Percentiles rank a stretch among this genome's conserved stretches.
phyloP scores from a whole-genome alignment of 2,797 vertebrate species.

The Netta rufina region DNA sequence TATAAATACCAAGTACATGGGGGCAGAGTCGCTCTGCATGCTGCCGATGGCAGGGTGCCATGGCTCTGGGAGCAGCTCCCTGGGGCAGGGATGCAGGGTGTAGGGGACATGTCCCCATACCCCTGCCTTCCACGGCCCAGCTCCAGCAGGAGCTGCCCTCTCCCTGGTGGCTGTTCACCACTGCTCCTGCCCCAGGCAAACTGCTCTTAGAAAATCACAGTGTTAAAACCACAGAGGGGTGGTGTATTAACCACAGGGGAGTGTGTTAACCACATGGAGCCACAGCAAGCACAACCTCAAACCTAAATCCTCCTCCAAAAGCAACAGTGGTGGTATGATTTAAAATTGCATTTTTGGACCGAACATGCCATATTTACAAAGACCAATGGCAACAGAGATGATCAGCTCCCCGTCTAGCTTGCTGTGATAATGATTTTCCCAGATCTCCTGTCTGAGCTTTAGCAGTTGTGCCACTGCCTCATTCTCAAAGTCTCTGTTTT shows the following conservation, averaged over 20 bases:
- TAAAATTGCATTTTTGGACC: background rate
- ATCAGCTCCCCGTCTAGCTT: background rate
- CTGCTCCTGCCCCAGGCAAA: background rate
- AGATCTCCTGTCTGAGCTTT: background rate
- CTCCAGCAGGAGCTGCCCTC: too few species aligned
- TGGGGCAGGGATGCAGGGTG: background rate
- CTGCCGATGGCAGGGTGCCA: background rate
- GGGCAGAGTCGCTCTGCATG: background rate
- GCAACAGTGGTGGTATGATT: background rate
- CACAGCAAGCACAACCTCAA: background rate
- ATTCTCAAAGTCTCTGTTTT: background rate
- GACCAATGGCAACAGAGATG: background rate
- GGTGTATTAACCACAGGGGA: background rate
- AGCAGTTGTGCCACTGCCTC: background rate
- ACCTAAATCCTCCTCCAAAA: background rate
- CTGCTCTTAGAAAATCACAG: background rate
- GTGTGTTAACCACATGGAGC: background rate
- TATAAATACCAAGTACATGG: background rate
- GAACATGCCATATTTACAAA: background rate
- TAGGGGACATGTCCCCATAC: too few species aligned
- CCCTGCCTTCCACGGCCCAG: background rate
- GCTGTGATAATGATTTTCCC: background rate
- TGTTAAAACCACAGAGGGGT: rapidly evolving
- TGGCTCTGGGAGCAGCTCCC: background rate
- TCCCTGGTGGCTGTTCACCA: background rate